Evolutionary conservation across 2,113 vertebrate species (phyloP).

Genomic region (Embiotoca jacksoni): DNA sequence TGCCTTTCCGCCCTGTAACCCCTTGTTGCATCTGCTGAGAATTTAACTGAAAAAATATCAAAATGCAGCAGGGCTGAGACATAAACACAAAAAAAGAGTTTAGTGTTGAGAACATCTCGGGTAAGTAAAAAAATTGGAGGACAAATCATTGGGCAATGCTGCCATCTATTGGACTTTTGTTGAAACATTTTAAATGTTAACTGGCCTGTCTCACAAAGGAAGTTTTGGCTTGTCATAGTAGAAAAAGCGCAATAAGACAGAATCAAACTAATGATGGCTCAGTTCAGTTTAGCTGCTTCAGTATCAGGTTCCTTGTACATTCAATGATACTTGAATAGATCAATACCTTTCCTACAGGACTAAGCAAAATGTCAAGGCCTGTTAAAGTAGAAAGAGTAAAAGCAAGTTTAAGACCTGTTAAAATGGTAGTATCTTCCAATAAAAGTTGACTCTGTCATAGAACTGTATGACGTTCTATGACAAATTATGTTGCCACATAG

Average conservation of each 20-base stretch:
- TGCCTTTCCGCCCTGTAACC: not conserved
- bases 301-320: not conserved
- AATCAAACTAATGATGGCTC: not conserved
- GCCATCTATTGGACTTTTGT: constrained; percentile 55
- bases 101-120: not conserved
- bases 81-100: not conserved
- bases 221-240: not conserved
- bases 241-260: too few species aligned
- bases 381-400: not conserved
- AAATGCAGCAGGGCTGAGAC: constrained; percentile 2
- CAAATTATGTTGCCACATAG: too few species aligned
- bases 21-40: constrained; percentile 1
- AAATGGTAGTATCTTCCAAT: too few species aligned
- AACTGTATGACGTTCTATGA: too few species aligned
- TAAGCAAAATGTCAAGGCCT: not conserved
- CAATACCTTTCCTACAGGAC: not conserved
- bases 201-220: not conserved
- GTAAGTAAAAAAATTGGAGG: not conserved
- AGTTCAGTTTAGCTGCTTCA: not conserved
- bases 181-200: not conserved
- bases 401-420: too few species aligned
- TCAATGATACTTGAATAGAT: not conserved
- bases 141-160: constrained; percentile 28
- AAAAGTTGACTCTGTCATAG: too few species aligned
- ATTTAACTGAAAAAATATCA: constrained; percentile 32